Conservation (phyloP, 2,888 invertebrate genomes). For the Leucoma salicis region DNA sequence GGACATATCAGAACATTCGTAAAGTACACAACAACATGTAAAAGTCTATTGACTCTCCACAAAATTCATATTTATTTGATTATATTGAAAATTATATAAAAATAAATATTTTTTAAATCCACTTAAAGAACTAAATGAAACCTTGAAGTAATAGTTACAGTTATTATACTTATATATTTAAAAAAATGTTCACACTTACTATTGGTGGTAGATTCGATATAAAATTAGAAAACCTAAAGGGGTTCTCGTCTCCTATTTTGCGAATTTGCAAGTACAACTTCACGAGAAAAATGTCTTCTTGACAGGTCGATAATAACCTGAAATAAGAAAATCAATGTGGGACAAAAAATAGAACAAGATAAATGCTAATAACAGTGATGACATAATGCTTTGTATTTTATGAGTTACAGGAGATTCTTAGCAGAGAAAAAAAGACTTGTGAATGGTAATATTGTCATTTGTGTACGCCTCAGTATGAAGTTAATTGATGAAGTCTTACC, state of each 20-base stretch:
- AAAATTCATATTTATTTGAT: too few relatives aligned
- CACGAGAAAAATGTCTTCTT: constrained; percentile 77
- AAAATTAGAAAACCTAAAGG: constrained; percentile 79
- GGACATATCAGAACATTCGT: background rate
- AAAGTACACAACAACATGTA: background rate
- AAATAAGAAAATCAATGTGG: constrained; percentile 77
- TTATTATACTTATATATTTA: constrained; percentile 1
- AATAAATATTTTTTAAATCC: constrained; percentile 28
- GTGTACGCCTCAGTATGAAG: constrained; percentile 7
- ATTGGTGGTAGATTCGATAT: constrained; percentile 81
- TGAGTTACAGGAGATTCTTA: too few relatives aligned
- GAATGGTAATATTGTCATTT: constrained; percentile 13
- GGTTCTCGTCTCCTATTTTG: constrained; percentile 82
- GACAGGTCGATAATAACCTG: constrained; percentile 82
- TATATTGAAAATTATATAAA: too few relatives aligned
- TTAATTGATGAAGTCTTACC: constrained; percentile 18
- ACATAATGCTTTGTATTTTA: constrained; percentile 16
- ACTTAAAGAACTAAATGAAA: constrained; percentile 16
- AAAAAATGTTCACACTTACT: constrained; percentile 53
- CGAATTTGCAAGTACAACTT: constrained; percentile 69
- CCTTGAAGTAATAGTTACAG: constrained; percentile 1
- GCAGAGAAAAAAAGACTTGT: constrained; percentile 17
- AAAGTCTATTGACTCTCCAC: background rate
- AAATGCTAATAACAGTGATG: constrained; percentile 16
- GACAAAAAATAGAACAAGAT: constrained; percentile 38